A percentile compares a stretch with the other conserved stretches of the same genome.
These are phyloP conservation scores for Sphaerophoria rueppellii DNA, from an alignment of 2,888 invertebrate species.

Conservation along the genomic window DNA sequence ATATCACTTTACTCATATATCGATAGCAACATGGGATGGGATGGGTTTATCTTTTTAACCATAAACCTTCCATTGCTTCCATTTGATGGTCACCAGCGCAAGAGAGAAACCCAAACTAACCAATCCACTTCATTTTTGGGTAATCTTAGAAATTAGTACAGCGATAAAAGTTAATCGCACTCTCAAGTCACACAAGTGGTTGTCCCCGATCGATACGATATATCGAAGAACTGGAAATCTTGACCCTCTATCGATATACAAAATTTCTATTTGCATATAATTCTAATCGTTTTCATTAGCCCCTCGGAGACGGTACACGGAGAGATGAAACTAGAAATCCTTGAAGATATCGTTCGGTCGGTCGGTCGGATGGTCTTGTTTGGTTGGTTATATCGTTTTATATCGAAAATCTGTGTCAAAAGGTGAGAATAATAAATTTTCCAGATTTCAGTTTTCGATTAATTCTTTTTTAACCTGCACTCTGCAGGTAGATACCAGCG, in stretches of 20 bases:
- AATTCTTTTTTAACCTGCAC: conserved; percentile 4
- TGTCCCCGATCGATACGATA: neutral
- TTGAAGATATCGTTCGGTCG: neutral
- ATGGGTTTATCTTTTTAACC: conserved; percentile 23
- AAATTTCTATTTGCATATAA: conserved; percentile 60
- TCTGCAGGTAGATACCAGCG: conserved; percentile 3
- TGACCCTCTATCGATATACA: conserved; percentile 59
- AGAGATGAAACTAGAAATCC: conserved; percentile 34
- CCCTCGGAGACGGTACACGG: neutral
- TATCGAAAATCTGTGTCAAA: conserved; percentile 57
- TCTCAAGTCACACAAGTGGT: conserved; percentile 31
- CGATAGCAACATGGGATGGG: neutral
- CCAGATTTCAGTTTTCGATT: conserved; percentile 55
- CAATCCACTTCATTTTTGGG: conserved; percentile 49
- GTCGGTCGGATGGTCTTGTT: no score
- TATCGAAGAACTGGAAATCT: conserved; percentile 42
- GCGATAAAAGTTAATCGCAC: conserved; percentile 64
- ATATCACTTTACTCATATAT: conserved; percentile 25
- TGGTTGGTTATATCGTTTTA: conserved; percentile 10
- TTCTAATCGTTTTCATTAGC: conserved; percentile 54
- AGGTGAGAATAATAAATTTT: conserved; percentile 70
- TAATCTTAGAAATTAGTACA: conserved; percentile 68
- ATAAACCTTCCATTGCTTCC: conserved; percentile 26
- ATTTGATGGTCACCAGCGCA: neutral
- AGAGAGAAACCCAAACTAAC: conserved; percentile 9